phyloP scores from a whole-genome alignment of 2,797 vertebrate genomes.

The Sphaeramia orbicularis region DNA sequence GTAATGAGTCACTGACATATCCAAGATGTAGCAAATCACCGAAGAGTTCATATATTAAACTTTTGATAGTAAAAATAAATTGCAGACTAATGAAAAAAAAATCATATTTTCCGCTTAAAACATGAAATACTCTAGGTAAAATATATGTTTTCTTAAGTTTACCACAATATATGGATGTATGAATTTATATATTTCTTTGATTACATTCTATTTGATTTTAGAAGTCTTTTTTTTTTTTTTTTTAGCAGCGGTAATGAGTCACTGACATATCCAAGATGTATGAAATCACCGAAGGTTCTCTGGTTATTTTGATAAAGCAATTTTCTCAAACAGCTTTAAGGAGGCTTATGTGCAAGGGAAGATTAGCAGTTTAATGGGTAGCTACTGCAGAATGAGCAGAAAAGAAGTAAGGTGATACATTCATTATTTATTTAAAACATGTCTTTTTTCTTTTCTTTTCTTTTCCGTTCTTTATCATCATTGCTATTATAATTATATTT shows the following conservation, averaged over 20 bases:
- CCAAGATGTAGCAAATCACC: constrained; percentile 8
- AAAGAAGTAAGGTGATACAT: constrained; percentile 37
- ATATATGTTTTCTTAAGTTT: too few species aligned
- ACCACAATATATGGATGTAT: too few species aligned
- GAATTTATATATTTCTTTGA: not conserved
- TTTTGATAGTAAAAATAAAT: too few species aligned
- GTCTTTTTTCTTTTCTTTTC: not conserved
- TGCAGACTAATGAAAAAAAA: too few species aligned
- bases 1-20: constrained; percentile 9
- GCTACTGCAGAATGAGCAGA: constrained; percentile 25
- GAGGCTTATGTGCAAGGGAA: constrained; percentile 30
- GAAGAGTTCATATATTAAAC: too few species aligned
- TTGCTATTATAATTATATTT: not conserved
- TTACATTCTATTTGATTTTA: too few species aligned
- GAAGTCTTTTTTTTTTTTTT: constrained; percentile 2
- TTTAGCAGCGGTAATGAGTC: not conserved
- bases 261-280: constrained; percentile 6
- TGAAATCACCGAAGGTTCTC: constrained; percentile 6
- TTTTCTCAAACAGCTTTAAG: constrained; percentile 32
- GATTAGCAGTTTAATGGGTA: constrained; percentile 52
- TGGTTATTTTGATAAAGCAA: constrained; percentile 28
- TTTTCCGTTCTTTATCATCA: too few species aligned
- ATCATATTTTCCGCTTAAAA: too few species aligned
- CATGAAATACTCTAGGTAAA: too few species aligned
- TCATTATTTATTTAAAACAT: constrained; percentile 30